These are phyloP conservation scores for Dinoponera quadriceps DNA, from an alignment of 1,140 invertebrate species.

Conservation along the genomic window DNA sequence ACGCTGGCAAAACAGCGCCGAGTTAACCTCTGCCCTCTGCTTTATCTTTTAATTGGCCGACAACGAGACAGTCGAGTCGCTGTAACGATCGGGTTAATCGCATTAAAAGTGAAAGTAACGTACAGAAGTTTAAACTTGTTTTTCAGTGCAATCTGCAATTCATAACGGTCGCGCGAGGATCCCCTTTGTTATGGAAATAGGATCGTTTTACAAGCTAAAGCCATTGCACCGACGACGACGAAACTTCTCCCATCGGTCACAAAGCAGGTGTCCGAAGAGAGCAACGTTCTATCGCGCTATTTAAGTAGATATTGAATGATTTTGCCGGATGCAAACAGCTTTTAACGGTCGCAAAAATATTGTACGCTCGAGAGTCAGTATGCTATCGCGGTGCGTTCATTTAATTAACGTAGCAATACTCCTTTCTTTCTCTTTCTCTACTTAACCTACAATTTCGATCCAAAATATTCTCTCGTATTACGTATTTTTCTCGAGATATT, in stretches of 20 bases:
- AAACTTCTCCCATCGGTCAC: constrained; percentile 33
- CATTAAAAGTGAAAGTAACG: constrained; percentile 60
- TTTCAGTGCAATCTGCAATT: constrained; percentile 61
- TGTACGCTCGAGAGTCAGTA: not conserved
- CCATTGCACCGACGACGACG: constrained; percentile 43
- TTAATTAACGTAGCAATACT: not conserved
- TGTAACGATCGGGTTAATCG: constrained; percentile 52
- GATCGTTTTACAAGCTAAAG: constrained; percentile 61
- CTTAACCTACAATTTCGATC: too few relatives aligned
- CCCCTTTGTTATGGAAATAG: constrained; percentile 59
- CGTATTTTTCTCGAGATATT: too few relatives aligned
- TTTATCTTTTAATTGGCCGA: constrained; percentile 55
- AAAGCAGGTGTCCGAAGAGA: constrained; percentile 36
- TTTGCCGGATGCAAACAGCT: constrained; percentile 20
- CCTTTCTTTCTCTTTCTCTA: not conserved
- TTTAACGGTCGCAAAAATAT: constrained; percentile 15
- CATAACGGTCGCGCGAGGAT: constrained; percentile 52
- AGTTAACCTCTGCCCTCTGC: constrained; percentile 38
- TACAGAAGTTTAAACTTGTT: constrained; percentile 61
- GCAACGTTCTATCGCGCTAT: constrained; percentile 21
- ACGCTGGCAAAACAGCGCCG: constrained; percentile 12
- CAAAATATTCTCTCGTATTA: too few relatives aligned
- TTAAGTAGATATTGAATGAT: constrained; percentile 33
- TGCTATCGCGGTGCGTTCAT: not conserved
- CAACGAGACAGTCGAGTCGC: constrained; percentile 41